Evolutionary conservation across 2,113 vertebrate species (phyloP), one percentile per base, ranked within the genome.

Genomic region (Perognathus longimembris): DNA sequence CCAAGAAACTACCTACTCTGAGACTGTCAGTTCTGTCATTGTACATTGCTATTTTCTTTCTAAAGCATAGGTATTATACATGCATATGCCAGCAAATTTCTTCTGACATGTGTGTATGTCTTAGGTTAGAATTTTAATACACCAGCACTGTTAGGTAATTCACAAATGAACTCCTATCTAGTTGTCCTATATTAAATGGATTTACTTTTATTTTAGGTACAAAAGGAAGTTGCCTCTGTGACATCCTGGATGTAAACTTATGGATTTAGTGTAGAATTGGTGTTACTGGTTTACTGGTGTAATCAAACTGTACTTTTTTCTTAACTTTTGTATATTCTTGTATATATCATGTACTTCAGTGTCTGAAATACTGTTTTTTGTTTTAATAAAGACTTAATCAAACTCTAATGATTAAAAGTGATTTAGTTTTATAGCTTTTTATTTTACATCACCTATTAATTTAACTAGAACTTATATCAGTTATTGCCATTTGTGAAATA

Each of bases 181-280:
- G 42, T 66, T 91, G 17, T 93, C 34, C 88, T 90, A 4, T 95
- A 71, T 91, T 93, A 95, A 96, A 64, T 88, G 64, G 45, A 78
- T 92, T 92, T 96, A 71, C 89, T 93, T 97, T 96, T 88, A 91
- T 71, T 94, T 74, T 98, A 99, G 98, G 97, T 97, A 63, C 98
- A 98, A 71, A 99, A 99, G 96, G 99, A 99, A 90, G 80, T 95
- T 3, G 95, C 97, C 26, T 89, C 98, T 84, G 96, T 98, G 93
- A 97, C 98, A 0, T 96, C 98, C 1, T 99, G 99, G 99, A 99
- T 99, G 98, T 99, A 96, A 97, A 78, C 83, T 30, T 61, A 90
- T 85, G 91, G 66, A 95, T 95, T 92, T 86, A 81, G 34, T 90
- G 89, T 86, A 88, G 91, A 91, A 95, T 15, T 74, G 82, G 76